These are phyloP conservation scores for Hydra vulgaris DNA, from an alignment of 30 jellyfish, hydroid and myxozoan genomes.

Conservation along the genomic window DNA sequence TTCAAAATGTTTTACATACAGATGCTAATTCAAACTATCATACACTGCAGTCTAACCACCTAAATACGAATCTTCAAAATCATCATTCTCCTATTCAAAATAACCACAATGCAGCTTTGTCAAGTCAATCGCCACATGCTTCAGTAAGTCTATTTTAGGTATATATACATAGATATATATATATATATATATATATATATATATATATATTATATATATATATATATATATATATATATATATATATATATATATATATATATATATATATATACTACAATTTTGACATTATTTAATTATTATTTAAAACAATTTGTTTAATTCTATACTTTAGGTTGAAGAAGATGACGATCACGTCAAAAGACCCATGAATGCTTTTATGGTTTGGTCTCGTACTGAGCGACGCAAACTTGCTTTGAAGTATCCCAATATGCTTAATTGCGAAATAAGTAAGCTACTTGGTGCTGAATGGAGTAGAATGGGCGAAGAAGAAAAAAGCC, in stretches of 20 bases:
- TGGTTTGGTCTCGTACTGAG: conserved; percentile 99
- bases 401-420: conserved; percentile 93
- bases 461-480: conserved; percentile 99
- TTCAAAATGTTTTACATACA: conserved; percentile 12
- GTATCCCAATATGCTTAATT: conserved; percentile 95
- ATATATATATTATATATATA: too few relatives aligned
- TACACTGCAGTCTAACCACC: conserved; percentile 29
- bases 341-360: conserved; percentile 97
- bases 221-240: too few relatives aligned
- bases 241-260: too few relatives aligned
- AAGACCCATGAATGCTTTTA: conserved; percentile 99
- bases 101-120: conserved; percentile 10
- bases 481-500: conserved; percentile 94
- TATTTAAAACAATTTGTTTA: too few relatives aligned
- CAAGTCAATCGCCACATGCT: not conserved
- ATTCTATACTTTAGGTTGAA: conserved; percentile 34
- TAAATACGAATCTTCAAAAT: not conserved
- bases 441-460: conserved; percentile 90
- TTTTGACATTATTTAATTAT: too few relatives aligned
- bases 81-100: conserved; percentile 4
- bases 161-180: too few relatives aligned
- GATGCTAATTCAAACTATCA: conserved; percentile 35
- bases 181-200: too few relatives aligned
- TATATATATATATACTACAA: too few relatives aligned
- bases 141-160: too few relatives aligned